phyloP scores from a whole-genome alignment of 2,888 invertebrate species.

The Drosophila greeni region DNA sequence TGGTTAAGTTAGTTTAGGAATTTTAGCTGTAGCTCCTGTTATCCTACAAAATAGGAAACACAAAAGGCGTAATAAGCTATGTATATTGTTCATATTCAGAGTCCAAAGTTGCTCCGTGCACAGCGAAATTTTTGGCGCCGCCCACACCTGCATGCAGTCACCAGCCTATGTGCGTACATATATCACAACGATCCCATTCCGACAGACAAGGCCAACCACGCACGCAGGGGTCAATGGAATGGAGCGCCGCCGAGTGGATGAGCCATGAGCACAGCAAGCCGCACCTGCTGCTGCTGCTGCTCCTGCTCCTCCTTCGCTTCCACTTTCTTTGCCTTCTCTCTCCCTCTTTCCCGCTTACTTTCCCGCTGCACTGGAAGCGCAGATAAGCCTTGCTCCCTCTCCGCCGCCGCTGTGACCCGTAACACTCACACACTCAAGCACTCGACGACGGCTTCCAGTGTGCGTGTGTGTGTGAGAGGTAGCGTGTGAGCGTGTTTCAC shows the following conservation, averaged over 20 bases:
- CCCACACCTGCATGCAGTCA: slow-evolving; percentile 28
- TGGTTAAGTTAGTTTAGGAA: background rate
- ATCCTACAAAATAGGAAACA: background rate
- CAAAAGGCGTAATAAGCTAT: background rate
- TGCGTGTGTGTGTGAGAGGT: background rate
- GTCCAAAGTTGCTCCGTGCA: background rate
- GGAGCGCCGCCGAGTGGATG: background rate
- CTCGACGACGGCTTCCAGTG: slow-evolving; percentile 11
- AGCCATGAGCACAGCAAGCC: background rate
- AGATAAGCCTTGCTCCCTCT: slow-evolving; percentile 17
- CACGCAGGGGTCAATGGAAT: slow-evolving; percentile 50
- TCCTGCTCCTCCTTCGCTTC: background rate
- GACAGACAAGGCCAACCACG: slow-evolving; percentile 44
- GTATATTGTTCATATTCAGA: background rate
- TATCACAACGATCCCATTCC: slow-evolving; percentile 24
- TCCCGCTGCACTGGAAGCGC: slow-evolving; percentile 14
- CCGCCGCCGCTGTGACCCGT: background rate
- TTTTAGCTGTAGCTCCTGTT: background rate
- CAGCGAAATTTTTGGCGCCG: slow-evolving; percentile 17
- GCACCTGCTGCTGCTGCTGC: slow-evolving; percentile 13
- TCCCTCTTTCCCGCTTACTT: background rate
- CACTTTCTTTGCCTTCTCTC: background rate
- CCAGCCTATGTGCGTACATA: background rate
- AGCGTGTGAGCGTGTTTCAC: slow-evolving; percentile 7
- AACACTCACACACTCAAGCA: slow-evolving; percentile 9